Evolutionary conservation across 2,113 vertebrate species (phyloP), one percentile per base, ranked within the genome.

Genomic region (Geothlypis trichas): DNA sequence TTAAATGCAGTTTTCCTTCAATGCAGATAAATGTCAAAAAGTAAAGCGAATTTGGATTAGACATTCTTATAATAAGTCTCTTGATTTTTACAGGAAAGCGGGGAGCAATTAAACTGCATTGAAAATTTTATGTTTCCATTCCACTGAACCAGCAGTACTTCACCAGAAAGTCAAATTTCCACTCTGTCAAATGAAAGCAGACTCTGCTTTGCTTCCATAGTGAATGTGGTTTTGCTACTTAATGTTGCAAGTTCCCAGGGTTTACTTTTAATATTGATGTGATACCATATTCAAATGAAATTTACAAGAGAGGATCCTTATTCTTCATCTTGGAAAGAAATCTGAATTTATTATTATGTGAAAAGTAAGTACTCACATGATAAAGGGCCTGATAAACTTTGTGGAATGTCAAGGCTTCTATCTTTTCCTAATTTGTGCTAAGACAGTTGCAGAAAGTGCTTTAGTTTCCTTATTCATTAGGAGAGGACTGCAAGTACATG

Each of bases 401-500:
- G 20, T 63, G 57, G 58, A 62, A 78, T 94, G 28, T 87, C 35
- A 87, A 39, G 52, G 27, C 22, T 72, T 84, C 33, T 83, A 0
- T 67, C 9, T 76, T 81, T 63, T 77, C 73, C 21, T 87, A 26
- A 44, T 61, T 71, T 55, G 31, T 76, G 28, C 74, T 72, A 51
- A 94, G 39, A 46, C n/a, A 89, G 57, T 73, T 79, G 63, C 65
- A 58, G 83, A 88, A 93, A 91, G 47, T 59, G 63, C 44, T 78
- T 89, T 49, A 52, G 10, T 87, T 89, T 83, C 49, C 80, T 54
- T 93, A 96, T 97, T 95, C 89, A 91, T 86, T 75, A 87, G 30
- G 49, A 82, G 93, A 96, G 92, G 54, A 46, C 23, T 93, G 55
- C 75, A 90, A 73, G 52, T 91, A 33, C 22, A 58, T 22, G 47